Base-by-base conservation (phyloP, 2,888 invertebrate genomes). In the Oscheius onirici region DNA sequence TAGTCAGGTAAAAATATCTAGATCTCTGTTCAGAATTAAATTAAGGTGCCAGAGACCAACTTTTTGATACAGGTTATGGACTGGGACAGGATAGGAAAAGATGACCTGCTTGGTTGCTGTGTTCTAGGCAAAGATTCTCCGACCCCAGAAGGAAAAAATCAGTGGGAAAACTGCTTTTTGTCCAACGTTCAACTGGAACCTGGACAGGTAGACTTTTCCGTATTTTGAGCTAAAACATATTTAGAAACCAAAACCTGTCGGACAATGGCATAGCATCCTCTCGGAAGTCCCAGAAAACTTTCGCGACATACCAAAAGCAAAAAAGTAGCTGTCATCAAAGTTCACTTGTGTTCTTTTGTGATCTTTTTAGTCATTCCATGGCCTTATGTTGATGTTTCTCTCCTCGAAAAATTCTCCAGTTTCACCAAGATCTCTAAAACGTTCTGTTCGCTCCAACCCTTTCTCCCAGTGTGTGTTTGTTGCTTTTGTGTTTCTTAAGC, bases 41-140 rank as follows among this genome's bases (percentile, higher is more conserved):
- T 63, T 69, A 94, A 93, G 86, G 91, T 93, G 93, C 84, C 75
- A 11, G 93, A 94, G 81, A 92, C 94, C 77, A 92, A 92, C 76
- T 90, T 94, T 52, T 90, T 94, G 58, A 91, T 94, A 77, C 93
- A 94, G 90, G 93, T 94, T 74, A 93, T 94, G 84, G 94, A 94
- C 89, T 94, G 94, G 88, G 94, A 94, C 89, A 92, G 94, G 88
- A 93, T 94, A 83, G 93, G 94, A 13, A 92, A 93, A 41, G 93
- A 94, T 88, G 94, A 94, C 88, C 89, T 94, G 78, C 93, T 94
- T 90, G 94, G 94, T 3, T 93, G 93, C 88, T 89, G 89, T 76
- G 92, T 87, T 10, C 67, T 87, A 8, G 87, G 87, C 3, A 76
- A 78, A 43, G 81, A 85, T 49, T 80, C 80, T 43, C 83, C 84